Base-by-base conservation (phyloP, 2,113 vertebrate genomes). In the Amphilophus citrinellus region DNA sequence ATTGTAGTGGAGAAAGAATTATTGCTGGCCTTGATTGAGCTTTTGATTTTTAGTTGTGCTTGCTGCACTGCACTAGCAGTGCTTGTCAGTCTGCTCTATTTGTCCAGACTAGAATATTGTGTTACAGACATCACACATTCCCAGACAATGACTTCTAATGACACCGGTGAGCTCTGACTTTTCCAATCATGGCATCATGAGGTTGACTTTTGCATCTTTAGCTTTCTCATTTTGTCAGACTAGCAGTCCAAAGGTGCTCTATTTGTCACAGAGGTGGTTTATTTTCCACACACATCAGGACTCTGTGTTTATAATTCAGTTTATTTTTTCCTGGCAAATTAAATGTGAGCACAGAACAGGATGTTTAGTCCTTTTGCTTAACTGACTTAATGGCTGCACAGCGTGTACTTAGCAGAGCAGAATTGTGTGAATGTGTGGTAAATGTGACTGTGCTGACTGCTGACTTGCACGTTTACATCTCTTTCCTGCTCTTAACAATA, bases 281-380 rank as follows among this genome's bases (percentile, higher is more conserved):
- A 50, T 15, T 61, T 32, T 78, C 53, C 60, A 71, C 27, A 56
- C 65, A 63, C n/a, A 44, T 37, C 35, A 2, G 57, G 82, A 32
- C 24, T 14, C 15, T 35, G 63, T 35, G 63, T 80, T 83, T 73
- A 77, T 58, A 73, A 59, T 78, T 58, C 24, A 47, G 39, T 63
- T 39, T 39, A 60, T 56, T 32, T 60, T 32, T 57, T 63, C 61
- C 61, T 78, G 47, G 75, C 75, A 82, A 35, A 84, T 86, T 35
- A 75, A 77, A 78, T 20, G 4, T 76, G 63, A 82, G 32, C 24
- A 61, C 56, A 30, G 53, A 80, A 77, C 62, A 35, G 59, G n/a
- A 78, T 77, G 61, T 82, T 91, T 47, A 75, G 27, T 65, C 37
- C 66, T 35, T 61, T 76, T 42, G 35, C 82, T 78, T 27, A 76